Percentiles rank a stretch among this genome's conserved stretches.
phyloP scores from a whole-genome alignment of 2,888 invertebrate genomes.

The Drosophila cyrtoloma region DNA sequence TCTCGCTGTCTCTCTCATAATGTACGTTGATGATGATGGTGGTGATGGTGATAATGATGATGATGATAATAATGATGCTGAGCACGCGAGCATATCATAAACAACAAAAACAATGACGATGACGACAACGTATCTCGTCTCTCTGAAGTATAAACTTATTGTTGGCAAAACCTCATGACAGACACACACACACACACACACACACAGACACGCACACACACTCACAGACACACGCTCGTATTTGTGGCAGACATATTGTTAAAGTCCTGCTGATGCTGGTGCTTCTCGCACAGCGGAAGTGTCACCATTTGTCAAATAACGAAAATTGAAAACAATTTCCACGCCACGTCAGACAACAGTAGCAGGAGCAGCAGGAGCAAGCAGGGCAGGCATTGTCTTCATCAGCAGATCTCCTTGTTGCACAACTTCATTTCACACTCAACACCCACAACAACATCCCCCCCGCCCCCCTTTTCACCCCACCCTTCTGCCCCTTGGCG shows the following conservation, averaged over 20 bases:
- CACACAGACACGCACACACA: constrained; percentile 2
- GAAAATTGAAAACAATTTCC: constrained; percentile 84
- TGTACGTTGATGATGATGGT: constrained; percentile 50
- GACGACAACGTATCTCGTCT: constrained; percentile 42
- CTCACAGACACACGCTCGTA: constrained; percentile 13
- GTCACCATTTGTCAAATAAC: constrained; percentile 84
- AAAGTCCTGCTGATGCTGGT: constrained; percentile 65
- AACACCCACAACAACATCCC: constrained; percentile 18
- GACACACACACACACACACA: constrained; percentile 7
- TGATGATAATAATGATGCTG: constrained; percentile 37
- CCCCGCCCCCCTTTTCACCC: not conserved
- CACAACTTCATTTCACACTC: constrained; percentile 66
- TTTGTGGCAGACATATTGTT: constrained; percentile 70
- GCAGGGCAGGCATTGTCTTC: constrained; percentile 49
- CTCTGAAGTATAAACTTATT: constrained; percentile 76
- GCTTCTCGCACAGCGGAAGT: constrained; percentile 77
- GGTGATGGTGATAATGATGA: constrained; percentile 30
- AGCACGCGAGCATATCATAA: constrained; percentile 65
- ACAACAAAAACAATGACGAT: constrained; percentile 51
- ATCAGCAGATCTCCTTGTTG: constrained; percentile 39
- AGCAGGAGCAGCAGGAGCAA: constrained; percentile 22
- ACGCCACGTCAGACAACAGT: constrained; percentile 52
- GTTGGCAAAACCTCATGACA: constrained; percentile 80
- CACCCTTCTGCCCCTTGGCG: not conserved
- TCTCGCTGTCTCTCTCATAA: constrained; percentile 21